Percentiles rank a stretch among this genome's conserved stretches.
These are phyloP conservation scores for Melanocharis versteri DNA, from an alignment of 2,113 vertebrate genomes.

Conservation along the genomic window DNA sequence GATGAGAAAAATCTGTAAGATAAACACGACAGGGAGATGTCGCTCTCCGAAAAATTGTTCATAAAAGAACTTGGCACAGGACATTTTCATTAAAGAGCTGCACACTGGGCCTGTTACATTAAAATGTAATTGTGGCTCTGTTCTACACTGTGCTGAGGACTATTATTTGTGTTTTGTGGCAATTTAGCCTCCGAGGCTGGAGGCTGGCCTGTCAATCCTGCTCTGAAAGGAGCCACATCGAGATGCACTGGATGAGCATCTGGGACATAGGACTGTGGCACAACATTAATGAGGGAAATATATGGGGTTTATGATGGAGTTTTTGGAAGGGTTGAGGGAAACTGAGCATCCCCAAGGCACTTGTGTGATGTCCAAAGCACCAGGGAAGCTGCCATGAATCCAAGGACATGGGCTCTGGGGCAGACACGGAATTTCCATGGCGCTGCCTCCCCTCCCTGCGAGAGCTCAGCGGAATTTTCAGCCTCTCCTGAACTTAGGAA, in stretches of 20 bases:
- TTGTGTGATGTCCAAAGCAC: neutral
- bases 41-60: rapidly evolving
- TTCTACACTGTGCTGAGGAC: neutral
- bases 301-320: neutral
- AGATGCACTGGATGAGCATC: rapidly evolving
- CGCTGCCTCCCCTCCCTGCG: rapidly evolving
- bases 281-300: neutral
- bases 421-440: neutral
- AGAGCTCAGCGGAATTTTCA: neutral
- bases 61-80: neutral
- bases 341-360: neutral
- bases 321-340: neutral
- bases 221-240: neutral
- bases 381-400: neutral
- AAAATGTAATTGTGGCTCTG: neutral
- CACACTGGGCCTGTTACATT: neutral
- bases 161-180: neutral
- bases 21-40: rapidly evolving
- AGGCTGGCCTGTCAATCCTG: neutral
- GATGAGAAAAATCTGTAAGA: neutral
- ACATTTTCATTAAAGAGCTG: neutral
- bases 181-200: neutral
- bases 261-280: neutral
- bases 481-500: neutral
- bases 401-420: neutral